Conservation (phyloP, 1,140 invertebrate genomes). For the Lepidurus arcticus region DNA sequence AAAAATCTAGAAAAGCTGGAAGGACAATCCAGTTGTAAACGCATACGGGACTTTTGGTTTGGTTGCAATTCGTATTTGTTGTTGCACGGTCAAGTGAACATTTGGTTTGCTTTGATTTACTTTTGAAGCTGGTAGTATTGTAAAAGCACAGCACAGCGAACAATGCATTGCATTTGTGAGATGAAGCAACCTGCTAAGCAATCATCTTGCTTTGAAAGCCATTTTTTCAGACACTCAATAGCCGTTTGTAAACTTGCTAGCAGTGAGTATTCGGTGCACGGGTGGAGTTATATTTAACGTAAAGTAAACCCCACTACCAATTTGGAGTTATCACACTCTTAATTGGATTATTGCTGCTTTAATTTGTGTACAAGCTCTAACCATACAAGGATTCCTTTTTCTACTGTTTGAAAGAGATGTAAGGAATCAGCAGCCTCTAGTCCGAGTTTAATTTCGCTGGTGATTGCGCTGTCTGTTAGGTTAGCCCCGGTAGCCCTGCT, state of each 20-base stretch:
- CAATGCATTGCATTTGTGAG: too few relatives aligned
- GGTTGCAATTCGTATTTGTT: not conserved
- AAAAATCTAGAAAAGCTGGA: not conserved
- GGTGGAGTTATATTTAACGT: not conserved
- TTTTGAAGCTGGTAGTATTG: too few relatives aligned
- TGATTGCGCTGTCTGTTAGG: not conserved
- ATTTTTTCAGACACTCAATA: too few relatives aligned
- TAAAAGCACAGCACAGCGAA: too few relatives aligned
- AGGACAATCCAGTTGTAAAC: not conserved
- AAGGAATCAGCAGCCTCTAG: not conserved
- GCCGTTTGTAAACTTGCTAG: too few relatives aligned
- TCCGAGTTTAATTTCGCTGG: not conserved
- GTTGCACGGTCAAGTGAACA: not conserved
- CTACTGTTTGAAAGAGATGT: not conserved
- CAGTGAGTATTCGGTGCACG: not conserved
- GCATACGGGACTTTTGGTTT: not conserved
- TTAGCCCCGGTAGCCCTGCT: not conserved
- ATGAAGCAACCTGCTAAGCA: not conserved
- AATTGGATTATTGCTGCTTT: constrained; percentile 16
- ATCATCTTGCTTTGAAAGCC: not conserved
- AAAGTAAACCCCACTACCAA: not conserved
- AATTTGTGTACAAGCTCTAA: not conserved
- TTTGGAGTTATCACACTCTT: not conserved
- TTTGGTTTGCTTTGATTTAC: not conserved
- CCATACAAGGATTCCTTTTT: constrained; percentile 6